phyloP scores from a whole-genome alignment of 2,797 vertebrate species.

The Petrocephalus schoutedeni region DNA sequence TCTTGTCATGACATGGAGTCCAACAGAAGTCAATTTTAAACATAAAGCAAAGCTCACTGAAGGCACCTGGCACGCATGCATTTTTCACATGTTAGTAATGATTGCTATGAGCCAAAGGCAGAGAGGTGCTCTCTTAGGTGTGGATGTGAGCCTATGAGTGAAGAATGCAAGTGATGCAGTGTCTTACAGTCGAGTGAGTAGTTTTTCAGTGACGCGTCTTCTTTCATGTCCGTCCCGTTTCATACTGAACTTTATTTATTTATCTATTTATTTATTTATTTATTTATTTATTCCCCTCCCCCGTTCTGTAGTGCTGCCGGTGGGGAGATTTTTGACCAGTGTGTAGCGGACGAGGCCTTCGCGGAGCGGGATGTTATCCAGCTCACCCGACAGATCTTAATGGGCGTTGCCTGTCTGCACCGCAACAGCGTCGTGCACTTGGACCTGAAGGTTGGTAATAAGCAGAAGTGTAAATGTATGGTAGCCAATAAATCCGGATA shows the following conservation, averaged over 20 bases:
- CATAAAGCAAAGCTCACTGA: not conserved
- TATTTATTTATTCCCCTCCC: not conserved
- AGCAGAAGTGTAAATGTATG: not conserved
- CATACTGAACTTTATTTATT: not conserved
- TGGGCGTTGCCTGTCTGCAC: slow-evolving; percentile 69
- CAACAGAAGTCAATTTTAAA: not conserved
- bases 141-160: not conserved
- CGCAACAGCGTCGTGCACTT: slow-evolving; percentile 71
- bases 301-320: slow-evolving; percentile 62
- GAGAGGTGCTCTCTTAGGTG: not conserved
- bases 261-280: too few species aligned
- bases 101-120: not conserved
- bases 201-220: not conserved
- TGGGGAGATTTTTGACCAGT: slow-evolving; percentile 77
- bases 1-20: not conserved
- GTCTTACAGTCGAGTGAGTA: not conserved
- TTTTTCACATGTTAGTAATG: not conserved
- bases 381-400: slow-evolving; percentile 70
- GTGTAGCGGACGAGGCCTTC: slow-evolving; percentile 74
- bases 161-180: not conserved
- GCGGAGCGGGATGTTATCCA: slow-evolving; percentile 72
- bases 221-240: not conserved
- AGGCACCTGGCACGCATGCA: not conserved
- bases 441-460: slow-evolving; percentile 68
- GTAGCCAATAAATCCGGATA: not conserved